A percentile compares a stretch with the other conserved stretches of the same genome.
These are phyloP conservation scores for Burhinus oedicnemus DNA, from an alignment of 2,113 vertebrate species.

Conservation along the genomic window DNA sequence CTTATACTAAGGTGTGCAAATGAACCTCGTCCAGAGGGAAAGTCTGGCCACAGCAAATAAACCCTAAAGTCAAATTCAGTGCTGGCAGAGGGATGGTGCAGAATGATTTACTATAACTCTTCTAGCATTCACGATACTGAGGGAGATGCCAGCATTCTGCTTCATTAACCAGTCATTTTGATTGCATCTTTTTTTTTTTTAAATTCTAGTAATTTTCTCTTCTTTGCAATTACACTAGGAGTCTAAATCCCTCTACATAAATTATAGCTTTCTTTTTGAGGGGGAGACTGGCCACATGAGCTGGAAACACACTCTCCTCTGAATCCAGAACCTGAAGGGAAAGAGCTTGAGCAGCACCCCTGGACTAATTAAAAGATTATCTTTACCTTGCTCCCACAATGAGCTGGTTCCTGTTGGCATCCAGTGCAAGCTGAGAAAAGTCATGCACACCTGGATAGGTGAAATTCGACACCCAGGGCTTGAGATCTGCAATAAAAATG, in stretches of 20 bases:
- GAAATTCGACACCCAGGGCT: slow-evolving; percentile 92
- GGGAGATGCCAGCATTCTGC: slow-evolving; percentile 25
- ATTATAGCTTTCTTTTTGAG: slow-evolving; percentile 7
- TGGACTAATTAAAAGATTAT: slow-evolving; percentile 35
- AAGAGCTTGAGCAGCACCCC: not conserved
- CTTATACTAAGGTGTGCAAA: not conserved
- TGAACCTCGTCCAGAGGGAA: not conserved
- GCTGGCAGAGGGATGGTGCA: not conserved
- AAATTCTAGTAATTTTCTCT: slow-evolving; percentile 46
- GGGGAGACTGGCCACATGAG: not conserved
- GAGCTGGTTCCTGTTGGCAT: slow-evolving; percentile 94
- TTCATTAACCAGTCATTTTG: slow-evolving; percentile 51
- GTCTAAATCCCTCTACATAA: slow-evolving; percentile 31
- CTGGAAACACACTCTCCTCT: not conserved
- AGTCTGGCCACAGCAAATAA: not conserved
- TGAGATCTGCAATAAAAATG: slow-evolving; percentile 82
- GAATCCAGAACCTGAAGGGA: not conserved
- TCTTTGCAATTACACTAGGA: slow-evolving; percentile 42
- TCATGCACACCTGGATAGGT: slow-evolving; percentile 88
- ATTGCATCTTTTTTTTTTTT: not conserved
- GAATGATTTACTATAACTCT: not conserved
- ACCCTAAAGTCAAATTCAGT: not conserved
- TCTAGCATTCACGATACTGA: not conserved
- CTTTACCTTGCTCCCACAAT: slow-evolving; percentile 97
- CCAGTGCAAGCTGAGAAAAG: slow-evolving; percentile 95